Percentiles rank a stretch among this genome's conserved stretches.
These are phyloP conservation scores for Oscheius sp. DNA, from an alignment of 2,888 invertebrate genomes.

Conservation along the genomic window DNA sequence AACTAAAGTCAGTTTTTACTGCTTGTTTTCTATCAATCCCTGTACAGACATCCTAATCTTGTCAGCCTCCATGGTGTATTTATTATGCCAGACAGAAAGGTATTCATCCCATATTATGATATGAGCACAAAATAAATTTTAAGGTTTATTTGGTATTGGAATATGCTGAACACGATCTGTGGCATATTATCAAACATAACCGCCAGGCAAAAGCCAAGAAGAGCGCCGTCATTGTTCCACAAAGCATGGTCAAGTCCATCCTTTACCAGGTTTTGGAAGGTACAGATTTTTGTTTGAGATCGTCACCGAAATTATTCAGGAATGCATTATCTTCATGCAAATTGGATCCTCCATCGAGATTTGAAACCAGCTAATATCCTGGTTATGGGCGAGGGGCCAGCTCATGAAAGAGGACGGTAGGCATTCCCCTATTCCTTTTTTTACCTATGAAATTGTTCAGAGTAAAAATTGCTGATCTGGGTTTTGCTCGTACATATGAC, in stretches of 20 bases:
- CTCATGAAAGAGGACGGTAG: slow-evolving; percentile 84
- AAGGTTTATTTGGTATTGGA: slow-evolving; percentile 52
- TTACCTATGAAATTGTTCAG: slow-evolving; percentile 29
- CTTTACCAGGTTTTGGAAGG: slow-evolving; percentile 97
- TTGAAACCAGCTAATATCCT: slow-evolving; percentile 93
- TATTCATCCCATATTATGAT: no score
- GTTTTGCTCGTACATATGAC: slow-evolving; percentile 96
- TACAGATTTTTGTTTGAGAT: slow-evolving; percentile 2
- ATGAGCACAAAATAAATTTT: not conserved
- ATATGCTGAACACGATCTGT: slow-evolving; percentile 98
- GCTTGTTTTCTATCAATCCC: no score
- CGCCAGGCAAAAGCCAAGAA: slow-evolving; percentile 82
- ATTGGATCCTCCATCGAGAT: slow-evolving; percentile 94
- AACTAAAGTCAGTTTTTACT: slow-evolving; percentile 81
- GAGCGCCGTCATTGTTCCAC: slow-evolving; percentile 81
- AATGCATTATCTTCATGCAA: slow-evolving; percentile 97
- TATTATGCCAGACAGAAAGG: slow-evolving; percentile 75
- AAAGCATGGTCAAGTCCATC: slow-evolving; percentile 90
- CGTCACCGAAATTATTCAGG: slow-evolving; percentile 41
- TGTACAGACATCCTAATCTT: slow-evolving; percentile 80
- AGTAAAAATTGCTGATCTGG: slow-evolving; percentile 87
- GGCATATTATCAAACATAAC: slow-evolving; percentile 99
- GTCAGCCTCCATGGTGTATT: slow-evolving; percentile 96
- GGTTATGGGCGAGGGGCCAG: slow-evolving; percentile 96
- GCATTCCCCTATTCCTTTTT: not conserved